Base-by-base conservation (phyloP, 2,113 vertebrate genomes). In the Pseudopipra pipra region DNA sequence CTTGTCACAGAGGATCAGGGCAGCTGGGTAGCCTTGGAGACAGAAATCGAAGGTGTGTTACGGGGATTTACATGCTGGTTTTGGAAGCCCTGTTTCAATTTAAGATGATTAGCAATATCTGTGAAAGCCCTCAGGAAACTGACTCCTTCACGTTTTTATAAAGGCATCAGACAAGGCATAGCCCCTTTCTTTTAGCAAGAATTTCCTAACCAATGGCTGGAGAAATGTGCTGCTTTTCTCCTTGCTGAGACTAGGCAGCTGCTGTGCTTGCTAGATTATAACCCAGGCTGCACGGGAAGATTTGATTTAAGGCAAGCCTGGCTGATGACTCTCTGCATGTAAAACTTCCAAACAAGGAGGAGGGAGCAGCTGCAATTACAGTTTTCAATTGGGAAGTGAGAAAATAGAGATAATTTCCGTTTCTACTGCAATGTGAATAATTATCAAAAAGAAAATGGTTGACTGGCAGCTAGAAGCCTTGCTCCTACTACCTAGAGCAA, bases 321-420 rank as follows among this genome's bases (percentile, higher is more conserved):
- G 83, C 88, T 96, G 90, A 94, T 95, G 93, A 94, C 73, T 94
- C 80, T 88, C 84, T 74, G 82, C 72, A n/a, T 93, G 63, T 82
- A 95, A 93, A 96, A 97, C 87, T 97, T 96, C 95, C 84, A 96
- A 95, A 95, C 79, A 94, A 95, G 92, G 95, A 95, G 93, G 92
- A 95, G 87, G 89, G 94, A 94, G 85, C 94, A 95, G 93, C 93
- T 96, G 96, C 96, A 96, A 97, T 95, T 96, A 95, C 74, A 85
- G 70, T 92, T 95, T 95, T 95, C 88, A 93, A 96, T 75, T 87
- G 94, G 71, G 88, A 96, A 96, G 95, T 95, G 90, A 95, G 95
- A 96, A 96, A 96, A 97, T 90, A 95, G 91, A 94, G 93, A 95
- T 95, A 90, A 96, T 96, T 96, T 96, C 63, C 52, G 6, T 95